Evolutionary conservation across 2,113 vertebrate species (phyloP).

Genomic region (Junco hyemalis): DNA sequence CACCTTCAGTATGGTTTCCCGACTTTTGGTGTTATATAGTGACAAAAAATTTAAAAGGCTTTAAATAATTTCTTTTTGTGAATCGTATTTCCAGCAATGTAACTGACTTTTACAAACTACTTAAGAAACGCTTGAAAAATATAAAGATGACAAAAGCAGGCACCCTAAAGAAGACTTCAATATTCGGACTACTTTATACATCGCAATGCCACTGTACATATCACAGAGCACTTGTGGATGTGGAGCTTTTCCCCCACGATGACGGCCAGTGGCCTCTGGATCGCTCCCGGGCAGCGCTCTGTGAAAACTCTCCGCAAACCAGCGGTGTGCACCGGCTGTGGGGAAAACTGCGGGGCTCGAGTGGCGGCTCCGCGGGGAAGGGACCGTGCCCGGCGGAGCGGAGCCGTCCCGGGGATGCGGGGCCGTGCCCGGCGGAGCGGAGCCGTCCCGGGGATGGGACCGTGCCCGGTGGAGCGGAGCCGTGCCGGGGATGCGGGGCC

Average conservation of each 20-base stretch:
- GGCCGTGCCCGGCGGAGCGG: no score
- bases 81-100: accelerated
- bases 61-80: not conserved
- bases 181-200: not conserved
- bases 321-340: not conserved
- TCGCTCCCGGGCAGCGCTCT: not conserved
- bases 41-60: not conserved
- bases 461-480: no score
- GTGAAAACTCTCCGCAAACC: not conserved
- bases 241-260: accelerated
- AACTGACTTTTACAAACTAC: not conserved
- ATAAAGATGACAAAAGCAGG: not conserved
- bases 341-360: accelerated
- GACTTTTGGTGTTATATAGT: not conserved
- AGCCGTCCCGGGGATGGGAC: no score
- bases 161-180: accelerated
- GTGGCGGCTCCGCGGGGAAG: accelerated
- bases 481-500: no score
- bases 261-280: accelerated
- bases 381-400: not conserved
- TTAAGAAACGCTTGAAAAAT: not conserved
- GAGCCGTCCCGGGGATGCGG: not conserved
- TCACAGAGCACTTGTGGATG: not conserved
- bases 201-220: accelerated
- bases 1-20: not conserved